Base-by-base conservation (phyloP, 23 tunicate genomes). In the Phallusia fumigata region DNA sequence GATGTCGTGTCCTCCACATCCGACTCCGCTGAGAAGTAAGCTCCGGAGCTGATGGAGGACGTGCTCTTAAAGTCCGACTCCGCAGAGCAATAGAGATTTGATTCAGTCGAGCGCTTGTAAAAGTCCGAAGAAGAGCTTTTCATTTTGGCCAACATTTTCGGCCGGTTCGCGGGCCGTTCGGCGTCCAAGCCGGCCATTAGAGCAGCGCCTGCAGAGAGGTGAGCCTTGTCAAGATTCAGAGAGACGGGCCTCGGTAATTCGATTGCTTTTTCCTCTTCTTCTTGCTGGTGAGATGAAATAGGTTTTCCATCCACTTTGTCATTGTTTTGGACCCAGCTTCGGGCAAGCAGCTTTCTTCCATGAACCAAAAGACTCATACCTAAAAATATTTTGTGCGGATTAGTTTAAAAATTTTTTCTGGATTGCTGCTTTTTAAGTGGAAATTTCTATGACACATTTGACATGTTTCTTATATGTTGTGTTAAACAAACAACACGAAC, bases 21-120 rank as follows among this genome's bases (percentile, higher is more conserved):
- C 31, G 98, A 94, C 34, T 94, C 98, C 0, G 98, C 98, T 13
- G 98, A 94, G 50, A 64, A 84, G 75, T 82, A 94, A 30, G 75
- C 79, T 10, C 89, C 98, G 16, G 84, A 76, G 79, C 79, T 84
- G 19, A 88, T 35, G 12, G 93, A 83, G 8, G 93, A 73, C 0
- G 87, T 83, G 87, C 93, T 88, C 32, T 75, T 73, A 31, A 88
- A 88, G 50, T 83, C 93, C 6, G 93, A 88, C 73, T 88, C 93
- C 0, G 93, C 93, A 0, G 93, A 88, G 15, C 80, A 58, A 34
- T 78, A 88, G 32, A 88, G 73, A 52, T 88, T 83, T 0, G 93
- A 88, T 28, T 88, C 93, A 19, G 88, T 88, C 0, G 93, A 88
- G 26, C 69, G 26, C 16, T 58, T 58, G 69, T 58, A 58, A 21